Evolutionary conservation across 2,113 vertebrate genomes (phyloP).

Genomic region (Callipepla squamata): DNA sequence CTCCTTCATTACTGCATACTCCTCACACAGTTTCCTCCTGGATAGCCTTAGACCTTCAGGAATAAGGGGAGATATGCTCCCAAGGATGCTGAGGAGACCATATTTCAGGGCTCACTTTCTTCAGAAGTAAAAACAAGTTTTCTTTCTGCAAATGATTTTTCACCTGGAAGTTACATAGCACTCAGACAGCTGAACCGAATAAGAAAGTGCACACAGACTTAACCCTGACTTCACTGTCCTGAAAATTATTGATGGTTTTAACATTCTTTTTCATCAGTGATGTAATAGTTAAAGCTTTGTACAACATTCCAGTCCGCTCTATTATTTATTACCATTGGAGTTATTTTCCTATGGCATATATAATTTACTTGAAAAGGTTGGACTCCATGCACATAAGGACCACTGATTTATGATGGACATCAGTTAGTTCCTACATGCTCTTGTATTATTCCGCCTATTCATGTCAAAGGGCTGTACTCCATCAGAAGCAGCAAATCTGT

Average conservation of each 20-base stretch:
- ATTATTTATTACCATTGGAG: slow-evolving; percentile 1
- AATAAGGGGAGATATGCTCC: background rate
- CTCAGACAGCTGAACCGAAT: background rate
- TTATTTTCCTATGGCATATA: background rate
- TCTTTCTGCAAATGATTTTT: background rate
- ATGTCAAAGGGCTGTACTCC: background rate
- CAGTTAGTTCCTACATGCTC: background rate
- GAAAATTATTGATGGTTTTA: background rate
- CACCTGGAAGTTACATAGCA: background rate
- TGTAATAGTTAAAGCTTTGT: background rate
- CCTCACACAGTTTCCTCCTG: fast-evolving
- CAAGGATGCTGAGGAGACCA: fast-evolving
- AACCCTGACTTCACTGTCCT: background rate
- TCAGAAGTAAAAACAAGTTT: background rate
- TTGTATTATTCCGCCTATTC: background rate
- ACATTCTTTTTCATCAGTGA: background rate
- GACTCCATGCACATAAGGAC: background rate
- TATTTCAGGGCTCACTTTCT: fast-evolving
- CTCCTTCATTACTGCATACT: background rate
- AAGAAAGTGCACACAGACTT: no score
- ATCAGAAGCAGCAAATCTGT: slow-evolving; percentile 13
- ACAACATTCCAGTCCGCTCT: background rate
- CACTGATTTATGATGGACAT: background rate
- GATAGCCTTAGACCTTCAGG: background rate
- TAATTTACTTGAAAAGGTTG: background rate